Percentiles rank a stretch among this genome's conserved stretches.
Evolutionary conservation across 2,797 vertebrate species (phyloP).

Genomic region (Lutjanus campechanus): DNA sequence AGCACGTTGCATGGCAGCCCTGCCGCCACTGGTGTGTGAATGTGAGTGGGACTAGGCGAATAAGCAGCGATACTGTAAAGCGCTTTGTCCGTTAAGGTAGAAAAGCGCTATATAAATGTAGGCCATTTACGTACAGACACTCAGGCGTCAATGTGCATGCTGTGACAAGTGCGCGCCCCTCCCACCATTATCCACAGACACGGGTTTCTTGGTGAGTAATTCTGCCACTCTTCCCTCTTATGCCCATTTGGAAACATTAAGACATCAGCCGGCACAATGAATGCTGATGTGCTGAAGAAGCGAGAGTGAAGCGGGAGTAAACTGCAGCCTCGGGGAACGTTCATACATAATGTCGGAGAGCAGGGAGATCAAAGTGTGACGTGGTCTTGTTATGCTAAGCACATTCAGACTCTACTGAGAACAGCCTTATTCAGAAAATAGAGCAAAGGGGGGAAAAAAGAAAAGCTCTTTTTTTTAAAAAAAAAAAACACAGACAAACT

Average conservation of each 20-base stretch:
- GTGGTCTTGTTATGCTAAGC: conserved; percentile 52
- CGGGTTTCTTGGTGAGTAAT: not conserved
- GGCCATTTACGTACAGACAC: not conserved
- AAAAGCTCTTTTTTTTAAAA: not conserved
- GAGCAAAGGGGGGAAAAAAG: conserved; percentile 10
- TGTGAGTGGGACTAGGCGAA: too few relatives aligned
- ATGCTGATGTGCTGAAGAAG: conserved; percentile 46
- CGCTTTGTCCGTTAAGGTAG: too few relatives aligned
- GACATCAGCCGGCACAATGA: conserved; percentile 47
- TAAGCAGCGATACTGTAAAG: too few relatives aligned
- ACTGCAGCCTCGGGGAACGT: conserved; percentile 49
- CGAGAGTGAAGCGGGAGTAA: conserved; percentile 37
- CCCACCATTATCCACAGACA: conserved; percentile 18
- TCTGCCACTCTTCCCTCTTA: conserved; percentile 10
- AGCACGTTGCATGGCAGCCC: too few relatives aligned
- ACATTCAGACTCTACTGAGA: conserved; percentile 42
- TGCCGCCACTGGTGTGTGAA: too few relatives aligned
- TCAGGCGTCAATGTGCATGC: not conserved
- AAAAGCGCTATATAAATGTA: too few relatives aligned
- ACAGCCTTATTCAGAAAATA: conserved; percentile 44
- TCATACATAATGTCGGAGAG: conserved; percentile 46
- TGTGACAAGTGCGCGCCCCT: conserved; percentile 11
- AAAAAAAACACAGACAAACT: conserved; percentile 46
- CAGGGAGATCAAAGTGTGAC: conserved; percentile 65
- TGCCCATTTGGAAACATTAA: conserved; percentile 48